Conservation (phyloP, 1,140 invertebrate genomes). For the Meloidogyne hapla region DNA sequence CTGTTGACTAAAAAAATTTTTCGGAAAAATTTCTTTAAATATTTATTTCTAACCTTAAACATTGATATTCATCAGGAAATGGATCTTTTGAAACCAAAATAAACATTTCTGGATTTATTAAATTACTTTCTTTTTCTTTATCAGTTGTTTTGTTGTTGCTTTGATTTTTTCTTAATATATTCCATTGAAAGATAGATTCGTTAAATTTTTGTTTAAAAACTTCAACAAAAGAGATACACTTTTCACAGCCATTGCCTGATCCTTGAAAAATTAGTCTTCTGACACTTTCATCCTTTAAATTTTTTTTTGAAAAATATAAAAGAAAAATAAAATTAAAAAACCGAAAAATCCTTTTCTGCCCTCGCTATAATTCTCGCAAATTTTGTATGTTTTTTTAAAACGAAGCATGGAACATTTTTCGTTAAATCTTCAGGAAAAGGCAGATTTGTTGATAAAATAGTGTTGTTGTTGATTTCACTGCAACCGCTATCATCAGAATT, state of each 20-base stretch:
- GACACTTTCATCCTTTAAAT: constrained; percentile 3
- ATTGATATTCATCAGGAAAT: constrained; percentile 17
- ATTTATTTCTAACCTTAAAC: neutral
- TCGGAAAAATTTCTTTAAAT: neutral
- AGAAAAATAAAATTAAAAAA: neutral
- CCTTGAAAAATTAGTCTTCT: constrained; percentile 21
- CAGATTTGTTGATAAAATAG: neutral
- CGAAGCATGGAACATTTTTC: neutral
- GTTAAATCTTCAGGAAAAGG: constrained; percentile 17
- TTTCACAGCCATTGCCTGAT: neutral
- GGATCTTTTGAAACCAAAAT: constrained; percentile 31
- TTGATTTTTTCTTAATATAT: constrained; percentile 15
- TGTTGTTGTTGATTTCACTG: neutral
- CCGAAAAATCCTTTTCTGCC: constrained; percentile 23
- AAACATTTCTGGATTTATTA: constrained; percentile 23
- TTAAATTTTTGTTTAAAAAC: constrained; percentile 14
- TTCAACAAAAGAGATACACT: constrained; percentile 20
- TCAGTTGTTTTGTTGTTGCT: constrained; percentile 11
- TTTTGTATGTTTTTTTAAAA: constrained; percentile 26
- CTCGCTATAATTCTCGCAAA: constrained; percentile 21
- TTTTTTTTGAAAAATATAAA: neutral
- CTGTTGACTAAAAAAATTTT: neutral
- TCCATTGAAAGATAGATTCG: constrained; percentile 24
- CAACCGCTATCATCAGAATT: neutral
- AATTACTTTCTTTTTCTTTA: constrained; percentile 21